Conservation (phyloP, 1,140 invertebrate species). For the Brachionus manjavacas region DNA sequence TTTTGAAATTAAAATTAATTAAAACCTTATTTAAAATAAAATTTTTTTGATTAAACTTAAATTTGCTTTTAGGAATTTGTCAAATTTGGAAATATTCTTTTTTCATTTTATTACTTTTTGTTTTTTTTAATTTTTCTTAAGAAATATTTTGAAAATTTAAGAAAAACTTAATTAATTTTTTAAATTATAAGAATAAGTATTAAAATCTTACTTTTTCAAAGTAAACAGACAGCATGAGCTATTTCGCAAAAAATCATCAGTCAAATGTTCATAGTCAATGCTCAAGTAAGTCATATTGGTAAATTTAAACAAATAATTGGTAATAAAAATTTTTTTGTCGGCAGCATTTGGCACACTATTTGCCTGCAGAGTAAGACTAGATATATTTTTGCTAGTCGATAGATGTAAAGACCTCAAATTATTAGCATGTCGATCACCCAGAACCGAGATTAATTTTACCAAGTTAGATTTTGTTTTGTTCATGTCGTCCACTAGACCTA, state of each 20-base stretch:
- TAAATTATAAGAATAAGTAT: neutral
- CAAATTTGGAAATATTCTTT: too few species aligned
- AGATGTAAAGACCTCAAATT: neutral
- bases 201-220: conserved; percentile 18
- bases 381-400: conserved; percentile 9
- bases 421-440: neutral
- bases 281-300: conserved; percentile 16
- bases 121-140: too few species aligned
- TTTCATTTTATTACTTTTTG: too few species aligned
- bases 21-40: too few species aligned
- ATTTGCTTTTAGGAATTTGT: too few species aligned
- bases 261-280: conserved; percentile 34
- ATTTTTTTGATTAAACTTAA: too few species aligned
- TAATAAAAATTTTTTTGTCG: neutral
- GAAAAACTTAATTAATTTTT: too few species aligned
- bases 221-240: neutral
- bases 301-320: neutral
- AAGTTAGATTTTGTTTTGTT: neutral
- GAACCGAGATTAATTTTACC: neutral
- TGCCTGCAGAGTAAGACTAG: neutral
- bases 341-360: neutral
- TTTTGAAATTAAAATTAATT: too few species aligned
- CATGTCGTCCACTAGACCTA: conserved; percentile 5
- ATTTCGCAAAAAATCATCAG: neutral
- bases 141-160: too few species aligned